phyloP scores from a whole-genome alignment of 2,888 invertebrate species.

The Tipula unca region DNA sequence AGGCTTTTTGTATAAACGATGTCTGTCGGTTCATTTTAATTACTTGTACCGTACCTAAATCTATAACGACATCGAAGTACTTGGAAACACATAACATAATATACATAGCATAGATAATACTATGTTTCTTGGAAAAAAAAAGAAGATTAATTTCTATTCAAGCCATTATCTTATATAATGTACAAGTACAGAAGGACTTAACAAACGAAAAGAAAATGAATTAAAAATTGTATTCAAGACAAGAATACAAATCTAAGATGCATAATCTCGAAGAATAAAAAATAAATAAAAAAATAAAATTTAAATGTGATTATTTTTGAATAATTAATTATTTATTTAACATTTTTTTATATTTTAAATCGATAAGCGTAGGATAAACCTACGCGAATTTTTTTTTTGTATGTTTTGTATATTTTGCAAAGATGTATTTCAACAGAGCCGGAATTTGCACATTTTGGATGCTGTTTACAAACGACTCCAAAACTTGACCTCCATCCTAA shows the following conservation, averaged over 20 bases:
- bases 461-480: no score
- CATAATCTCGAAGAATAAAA: not conserved
- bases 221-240: not conserved
- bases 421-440: no score
- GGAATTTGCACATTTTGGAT: no score
- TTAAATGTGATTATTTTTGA: not conserved
- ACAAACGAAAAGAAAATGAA: not conserved
- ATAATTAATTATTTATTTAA: not conserved
- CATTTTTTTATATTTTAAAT: not conserved
- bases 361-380: not conserved
- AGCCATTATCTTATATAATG: not conserved
- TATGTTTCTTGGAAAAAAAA: not conserved
- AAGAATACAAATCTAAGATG: not conserved
- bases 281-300: not conserved
- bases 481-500: no score
- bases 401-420: no score
- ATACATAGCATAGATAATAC: no score
- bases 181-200: not conserved
- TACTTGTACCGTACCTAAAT: no score
- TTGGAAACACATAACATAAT: no score
- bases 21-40: no score
- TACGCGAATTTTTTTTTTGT: not conserved
- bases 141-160: not conserved
- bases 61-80: no score
- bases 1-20: no score